Evolutionary conservation across 2,797 vertebrate species (phyloP).

Genomic region (Schizothorax lantsangensis): DNA sequence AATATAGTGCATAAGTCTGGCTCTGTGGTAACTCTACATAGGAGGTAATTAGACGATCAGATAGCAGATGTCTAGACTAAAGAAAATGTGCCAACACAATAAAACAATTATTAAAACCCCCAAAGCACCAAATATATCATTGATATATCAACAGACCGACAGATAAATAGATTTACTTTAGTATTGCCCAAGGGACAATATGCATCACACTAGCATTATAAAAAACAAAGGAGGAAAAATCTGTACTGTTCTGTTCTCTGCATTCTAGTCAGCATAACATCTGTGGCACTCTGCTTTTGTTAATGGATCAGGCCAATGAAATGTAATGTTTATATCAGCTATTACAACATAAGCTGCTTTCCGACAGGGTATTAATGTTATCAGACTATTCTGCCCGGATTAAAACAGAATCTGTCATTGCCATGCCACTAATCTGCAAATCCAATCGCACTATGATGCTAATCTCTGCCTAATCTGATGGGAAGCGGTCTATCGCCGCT

Average conservation of each 20-base stretch:
- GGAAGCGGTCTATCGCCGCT: conserved; percentile 25
- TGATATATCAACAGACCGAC: conserved; percentile 24
- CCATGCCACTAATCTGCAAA: conserved; percentile 56
- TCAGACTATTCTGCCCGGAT: conserved; percentile 71
- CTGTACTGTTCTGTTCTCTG: background rate
- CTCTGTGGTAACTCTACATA: conserved; percentile 23
- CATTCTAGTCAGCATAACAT: conserved; percentile 10
- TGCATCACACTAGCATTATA: conserved; percentile 15
- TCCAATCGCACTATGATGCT: conserved; percentile 56
- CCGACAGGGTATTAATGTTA: conserved; percentile 65
- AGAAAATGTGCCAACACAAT: conserved; percentile 32
- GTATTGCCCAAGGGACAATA: conserved; percentile 1
- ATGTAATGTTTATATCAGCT: conserved; percentile 62
- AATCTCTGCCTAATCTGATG: conserved; percentile 56
- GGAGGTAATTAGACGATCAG: conserved; percentile 37
- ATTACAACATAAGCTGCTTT: conserved; percentile 76
- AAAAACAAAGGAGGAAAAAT: conserved; percentile 4
- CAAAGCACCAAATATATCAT: conserved; percentile 21
- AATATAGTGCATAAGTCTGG: background rate
- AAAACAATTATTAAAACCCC: conserved; percentile 35
- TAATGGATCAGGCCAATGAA: conserved; percentile 69
- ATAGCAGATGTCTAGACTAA: conserved; percentile 20
- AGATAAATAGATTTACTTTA: conserved; percentile 39
- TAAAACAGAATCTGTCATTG: conserved; percentile 65
- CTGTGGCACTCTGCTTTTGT: conserved; percentile 56